These are phyloP conservation scores for Holacanthus passer DNA, from an alignment of 2,113 vertebrate genomes.

Conservation along the genomic window DNA sequence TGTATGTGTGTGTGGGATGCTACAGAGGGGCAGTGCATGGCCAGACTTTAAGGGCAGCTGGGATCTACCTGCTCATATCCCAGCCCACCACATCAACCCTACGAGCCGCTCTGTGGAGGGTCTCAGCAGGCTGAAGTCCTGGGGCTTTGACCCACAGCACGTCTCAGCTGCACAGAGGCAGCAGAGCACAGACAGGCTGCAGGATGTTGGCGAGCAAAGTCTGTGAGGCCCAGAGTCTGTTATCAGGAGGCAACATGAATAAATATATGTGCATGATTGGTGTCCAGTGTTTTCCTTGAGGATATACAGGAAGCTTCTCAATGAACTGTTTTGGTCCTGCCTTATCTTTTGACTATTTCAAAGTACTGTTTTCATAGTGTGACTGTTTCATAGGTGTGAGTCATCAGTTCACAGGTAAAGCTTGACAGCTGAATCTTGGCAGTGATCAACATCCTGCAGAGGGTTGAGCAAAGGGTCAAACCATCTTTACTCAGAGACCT, in stretches of 20 bases:
- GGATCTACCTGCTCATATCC: constrained; percentile 79
- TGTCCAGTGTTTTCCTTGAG: neutral
- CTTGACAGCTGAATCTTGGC: neutral
- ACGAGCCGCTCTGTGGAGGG: constrained; percentile 74
- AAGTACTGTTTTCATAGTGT: neutral
- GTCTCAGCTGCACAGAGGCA: constrained; percentile 31
- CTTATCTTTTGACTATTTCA: neutral
- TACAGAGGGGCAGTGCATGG: constrained; percentile 72
- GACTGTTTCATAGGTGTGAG: too few species aligned
- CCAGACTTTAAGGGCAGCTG: constrained; percentile 82
- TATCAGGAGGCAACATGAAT: neutral
- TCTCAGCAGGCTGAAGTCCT: constrained; percentile 64
- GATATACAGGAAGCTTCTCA: neutral
- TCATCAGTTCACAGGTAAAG: neutral
- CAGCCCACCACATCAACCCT: constrained; percentile 64
- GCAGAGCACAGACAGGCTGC: constrained; percentile 13
- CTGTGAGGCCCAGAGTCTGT: neutral
- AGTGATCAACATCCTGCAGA: neutral
- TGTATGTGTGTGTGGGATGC: constrained; percentile 8
- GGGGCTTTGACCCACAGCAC: constrained; percentile 50
- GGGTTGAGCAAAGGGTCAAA: neutral
- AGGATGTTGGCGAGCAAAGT: constrained; percentile 43
- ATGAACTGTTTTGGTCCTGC: neutral
- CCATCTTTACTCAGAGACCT: neutral
- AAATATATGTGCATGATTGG: neutral